Evolutionary conservation across 1,140 invertebrate species (phyloP), one percentile per base, ranked within the genome.

Genomic region (Sarcophaga bullata): DNA sequence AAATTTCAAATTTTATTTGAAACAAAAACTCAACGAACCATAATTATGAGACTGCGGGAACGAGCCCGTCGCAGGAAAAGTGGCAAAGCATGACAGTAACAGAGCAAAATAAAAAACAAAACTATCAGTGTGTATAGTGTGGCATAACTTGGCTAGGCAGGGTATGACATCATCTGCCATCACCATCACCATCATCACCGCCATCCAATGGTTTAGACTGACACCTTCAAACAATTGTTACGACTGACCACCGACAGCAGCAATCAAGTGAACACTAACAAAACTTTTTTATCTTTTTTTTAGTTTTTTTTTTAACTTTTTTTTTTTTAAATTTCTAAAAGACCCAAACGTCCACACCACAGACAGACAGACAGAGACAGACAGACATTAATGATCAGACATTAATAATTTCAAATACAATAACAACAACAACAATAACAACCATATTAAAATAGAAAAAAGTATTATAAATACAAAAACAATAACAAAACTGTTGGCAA

Each of bases 101-200:
- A 37, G 25, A 37, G 25, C 25, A 37, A 37, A 37, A 37, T 37
- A 37, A 37, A 37, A 37, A 37, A 1, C 25, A 37, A 37, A 37
- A 37, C 25, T 4, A 37, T 2, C 25, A 37, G 25, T 2, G 25
- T 37, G 25, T 37, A 4, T 25, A 72, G 4, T 9, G 17, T 17
- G 17, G 6, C 5, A 37, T 50, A 9, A 17, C 8, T 11, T 73
- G 73, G 73, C 73, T 46, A 54, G 73, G 46, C 73, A 73, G 46
- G 15, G 73, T 78, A 78, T 78, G 75, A 78, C 75, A 78, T 78
- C 75, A 78, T 78, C n/a, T n/a, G 17, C 17, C 25, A 25, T 72
- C 62, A 72, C 37, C 62, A 25, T 25, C 62, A 72, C 37, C 62
- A 46, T 76, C 73, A 76, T 76, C 48, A 76, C 17, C 25, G 25